Evolutionary conservation across 2,113 vertebrate genomes (phyloP).

Genomic region (Neotragus pygmaeus): DNA sequence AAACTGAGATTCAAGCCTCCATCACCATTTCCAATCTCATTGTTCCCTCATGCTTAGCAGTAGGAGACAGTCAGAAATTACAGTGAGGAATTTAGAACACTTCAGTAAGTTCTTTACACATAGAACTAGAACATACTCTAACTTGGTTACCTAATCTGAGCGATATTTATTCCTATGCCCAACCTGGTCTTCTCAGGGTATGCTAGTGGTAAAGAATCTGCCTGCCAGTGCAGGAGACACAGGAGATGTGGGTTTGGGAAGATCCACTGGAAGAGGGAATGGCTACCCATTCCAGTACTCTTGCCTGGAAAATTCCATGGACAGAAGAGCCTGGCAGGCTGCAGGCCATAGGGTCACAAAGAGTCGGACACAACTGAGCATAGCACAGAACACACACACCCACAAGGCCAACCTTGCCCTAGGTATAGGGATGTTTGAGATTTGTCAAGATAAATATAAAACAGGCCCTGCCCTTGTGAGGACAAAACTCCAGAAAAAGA

Average conservation of each 20-base stretch:
- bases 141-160: background rate
- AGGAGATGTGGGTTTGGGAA: background rate
- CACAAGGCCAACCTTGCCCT: background rate
- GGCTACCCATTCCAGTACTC: background rate
- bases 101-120: background rate
- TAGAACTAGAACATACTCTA: background rate
- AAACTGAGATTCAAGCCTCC: background rate
- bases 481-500: background rate
- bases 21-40: background rate
- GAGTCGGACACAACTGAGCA: background rate
- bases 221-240: background rate
- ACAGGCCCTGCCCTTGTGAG: background rate
- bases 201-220: background rate
- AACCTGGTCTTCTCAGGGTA: background rate
- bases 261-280: background rate
- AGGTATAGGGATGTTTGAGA: background rate
- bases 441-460: background rate
- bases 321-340: background rate
- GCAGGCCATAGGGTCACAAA: background rate
- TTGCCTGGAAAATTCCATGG: background rate
- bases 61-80: background rate
- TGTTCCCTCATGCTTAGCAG: slow-evolving; percentile 5
- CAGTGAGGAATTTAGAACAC: background rate
- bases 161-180: background rate
- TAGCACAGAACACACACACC: background rate